Conservation (phyloP, 92 coral and sea anemone genomes). For the Nematostella vectensis region DNA sequence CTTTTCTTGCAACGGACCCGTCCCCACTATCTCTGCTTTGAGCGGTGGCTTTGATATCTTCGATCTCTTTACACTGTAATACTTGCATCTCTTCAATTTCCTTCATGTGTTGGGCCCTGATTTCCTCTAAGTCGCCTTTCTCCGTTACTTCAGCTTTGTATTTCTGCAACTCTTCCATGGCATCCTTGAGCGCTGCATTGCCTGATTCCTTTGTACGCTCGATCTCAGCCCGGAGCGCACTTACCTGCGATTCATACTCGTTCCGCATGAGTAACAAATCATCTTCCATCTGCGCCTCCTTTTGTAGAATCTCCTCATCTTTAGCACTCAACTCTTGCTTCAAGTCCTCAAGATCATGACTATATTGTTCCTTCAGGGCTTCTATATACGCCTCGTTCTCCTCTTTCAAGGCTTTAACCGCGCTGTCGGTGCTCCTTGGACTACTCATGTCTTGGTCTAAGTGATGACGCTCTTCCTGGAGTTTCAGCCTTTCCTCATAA, state of each 20-base stretch:
- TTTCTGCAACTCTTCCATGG: neutral
- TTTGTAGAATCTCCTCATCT: conserved; percentile 23
- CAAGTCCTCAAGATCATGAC: conserved; percentile 35
- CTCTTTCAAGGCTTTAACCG: conserved; percentile 10
- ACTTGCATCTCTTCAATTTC: conserved; percentile 32
- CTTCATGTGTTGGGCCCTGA: conserved; percentile 17
- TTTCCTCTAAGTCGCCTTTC: conserved; percentile 6
- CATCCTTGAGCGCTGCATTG: conserved; percentile 9
- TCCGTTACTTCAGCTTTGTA: neutral
- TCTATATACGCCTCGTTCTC: conserved; percentile 39
- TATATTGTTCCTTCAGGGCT: conserved; percentile 58
- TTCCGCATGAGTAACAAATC: conserved; percentile 50
- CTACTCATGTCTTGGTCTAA: neutral
- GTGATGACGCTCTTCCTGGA: conserved; percentile 22
- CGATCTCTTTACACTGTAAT: conserved; percentile 25
- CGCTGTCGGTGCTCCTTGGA: neutral
- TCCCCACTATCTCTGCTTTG: conserved; percentile 9
- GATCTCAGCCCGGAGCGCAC: conserved; percentile 30
- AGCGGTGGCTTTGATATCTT: conserved; percentile 11
- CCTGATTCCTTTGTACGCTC: conserved; percentile 31
- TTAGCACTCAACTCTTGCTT: conserved; percentile 36
- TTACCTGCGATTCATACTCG: conserved; percentile 53
- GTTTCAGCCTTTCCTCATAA: conserved; percentile 16
- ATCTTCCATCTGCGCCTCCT: conserved; percentile 36
- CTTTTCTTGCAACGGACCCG: conserved; percentile 4